Percentiles rank a stretch among this genome's conserved stretches.
phyloP scores from a whole-genome alignment of 2,113 vertebrate species.

The Indri indri region DNA sequence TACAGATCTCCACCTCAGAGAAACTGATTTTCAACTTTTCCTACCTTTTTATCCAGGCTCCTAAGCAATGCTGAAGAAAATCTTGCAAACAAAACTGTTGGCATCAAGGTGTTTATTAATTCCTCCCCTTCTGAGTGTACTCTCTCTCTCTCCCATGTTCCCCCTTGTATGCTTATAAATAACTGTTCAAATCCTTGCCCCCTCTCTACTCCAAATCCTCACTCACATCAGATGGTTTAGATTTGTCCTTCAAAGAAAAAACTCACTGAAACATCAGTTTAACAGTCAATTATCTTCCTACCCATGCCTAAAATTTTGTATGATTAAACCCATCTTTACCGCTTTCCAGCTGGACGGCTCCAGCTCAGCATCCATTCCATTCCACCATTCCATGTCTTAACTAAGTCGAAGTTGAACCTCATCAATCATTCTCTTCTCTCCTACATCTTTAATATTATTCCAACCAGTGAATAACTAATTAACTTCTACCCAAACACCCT shows the following conservation, averaged over 20 bases:
- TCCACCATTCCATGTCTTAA: not conserved
- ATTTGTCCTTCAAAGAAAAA: not conserved
- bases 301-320: not conserved
- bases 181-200: not conserved
- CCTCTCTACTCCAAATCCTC: not conserved
- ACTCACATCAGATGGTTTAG: not conserved
- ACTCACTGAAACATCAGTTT: not conserved
- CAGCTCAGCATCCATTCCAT: not conserved
- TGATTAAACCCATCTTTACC: not conserved
- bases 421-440: not conserved
- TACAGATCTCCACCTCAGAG: not conserved
- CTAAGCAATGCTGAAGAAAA: not conserved
- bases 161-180: not conserved
- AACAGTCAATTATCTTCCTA: not conserved
- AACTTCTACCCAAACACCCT: too few relatives aligned
- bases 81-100: not conserved
- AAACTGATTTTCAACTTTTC: not conserved
- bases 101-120: not conserved
- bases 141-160: not conserved
- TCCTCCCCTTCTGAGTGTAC: not conserved
- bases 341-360: not conserved
- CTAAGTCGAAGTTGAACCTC: not conserved
- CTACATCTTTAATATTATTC: not conserved
- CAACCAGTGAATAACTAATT: too few relatives aligned
- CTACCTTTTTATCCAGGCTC: not conserved